phyloP scores from a whole-genome alignment of 1,140 invertebrate species.

The Drosophila baimaii region DNA sequence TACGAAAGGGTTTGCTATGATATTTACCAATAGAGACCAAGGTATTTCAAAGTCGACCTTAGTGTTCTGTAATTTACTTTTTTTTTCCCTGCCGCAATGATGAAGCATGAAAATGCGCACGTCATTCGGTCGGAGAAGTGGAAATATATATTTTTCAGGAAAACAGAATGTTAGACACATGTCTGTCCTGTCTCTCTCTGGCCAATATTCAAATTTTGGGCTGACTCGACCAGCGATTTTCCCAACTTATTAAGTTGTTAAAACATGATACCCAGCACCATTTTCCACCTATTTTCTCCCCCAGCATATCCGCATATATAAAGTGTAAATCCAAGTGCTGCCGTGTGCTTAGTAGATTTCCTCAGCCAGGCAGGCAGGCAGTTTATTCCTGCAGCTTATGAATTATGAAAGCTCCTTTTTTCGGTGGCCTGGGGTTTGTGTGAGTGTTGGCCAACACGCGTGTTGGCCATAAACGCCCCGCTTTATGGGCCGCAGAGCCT shows the following conservation, averaged over 20 bases:
- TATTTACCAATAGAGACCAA: neutral
- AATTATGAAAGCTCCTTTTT: conserved; percentile 73
- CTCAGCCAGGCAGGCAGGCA: conserved; percentile 23
- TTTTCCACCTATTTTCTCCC: neutral
- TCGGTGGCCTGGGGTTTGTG: conserved; percentile 17
- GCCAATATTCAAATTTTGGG: conserved; percentile 69
- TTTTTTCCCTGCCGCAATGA: conserved; percentile 10
- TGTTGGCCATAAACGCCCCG: conserved; percentile 78
- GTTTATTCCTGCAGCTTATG: conserved; percentile 59
- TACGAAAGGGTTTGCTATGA: too few species aligned
- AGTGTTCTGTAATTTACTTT: neutral
- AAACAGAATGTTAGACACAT: conserved; percentile 36
- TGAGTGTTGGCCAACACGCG: conserved; percentile 62
- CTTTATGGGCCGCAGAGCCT: conserved; percentile 70
- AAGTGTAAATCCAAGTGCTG: conserved; percentile 65
- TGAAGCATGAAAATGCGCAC: conserved; percentile 50
- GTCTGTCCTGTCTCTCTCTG: conserved; percentile 11
- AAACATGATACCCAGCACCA: conserved; percentile 54
- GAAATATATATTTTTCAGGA: neutral
- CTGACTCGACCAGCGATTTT: conserved; percentile 17
- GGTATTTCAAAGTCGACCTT: neutral
- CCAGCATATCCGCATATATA: conserved; percentile 1
- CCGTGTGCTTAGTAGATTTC: conserved; percentile 55
- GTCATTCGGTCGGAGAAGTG: conserved; percentile 45
- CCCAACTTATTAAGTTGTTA: conserved; percentile 74